These are phyloP conservation scores for Sinhomidia bicolor DNA, from an alignment of 2,888 invertebrate genomes.

Conservation along the genomic window DNA sequence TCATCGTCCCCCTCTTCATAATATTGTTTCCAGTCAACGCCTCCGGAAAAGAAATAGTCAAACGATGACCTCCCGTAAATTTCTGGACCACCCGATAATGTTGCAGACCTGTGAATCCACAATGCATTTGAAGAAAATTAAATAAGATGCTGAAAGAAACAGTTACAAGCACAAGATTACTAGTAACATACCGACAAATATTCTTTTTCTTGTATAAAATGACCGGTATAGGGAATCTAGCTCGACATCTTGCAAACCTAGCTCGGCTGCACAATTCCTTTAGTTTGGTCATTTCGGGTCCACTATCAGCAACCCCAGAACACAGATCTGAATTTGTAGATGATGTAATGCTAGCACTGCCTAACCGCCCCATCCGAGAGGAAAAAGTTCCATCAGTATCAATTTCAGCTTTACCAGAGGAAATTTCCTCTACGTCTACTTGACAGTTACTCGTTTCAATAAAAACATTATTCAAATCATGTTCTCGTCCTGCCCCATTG, in stretches of 20 bases:
- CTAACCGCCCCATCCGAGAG: background rate
- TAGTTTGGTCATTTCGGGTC: slow-evolving; percentile 84
- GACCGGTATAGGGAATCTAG: slow-evolving; percentile 89
- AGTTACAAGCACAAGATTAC: too few relatives aligned
- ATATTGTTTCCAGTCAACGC: slow-evolving; percentile 72
- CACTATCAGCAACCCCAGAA: slow-evolving; percentile 58
- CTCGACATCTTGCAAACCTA: slow-evolving; percentile 88
- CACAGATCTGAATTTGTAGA: slow-evolving; percentile 59
- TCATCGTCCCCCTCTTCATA: slow-evolving; percentile 79
- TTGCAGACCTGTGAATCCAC: slow-evolving; percentile 85
- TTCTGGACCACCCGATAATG: slow-evolving; percentile 88
- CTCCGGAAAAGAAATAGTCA: slow-evolving; percentile 84
- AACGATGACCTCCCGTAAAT: slow-evolving; percentile 87
- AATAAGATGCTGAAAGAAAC: background rate
- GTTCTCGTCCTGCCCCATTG: background rate
- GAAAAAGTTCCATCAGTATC: background rate
- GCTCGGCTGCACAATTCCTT: slow-evolving; percentile 87
- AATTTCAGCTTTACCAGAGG: background rate
- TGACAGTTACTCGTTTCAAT: slow-evolving; percentile 58
- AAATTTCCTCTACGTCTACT: slow-evolving; percentile 20
- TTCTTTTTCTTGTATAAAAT: slow-evolving; percentile 89
- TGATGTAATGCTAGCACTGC: slow-evolving; percentile 37
- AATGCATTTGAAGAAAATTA: slow-evolving; percentile 79
- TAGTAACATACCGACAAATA: slow-evolving; percentile 84
- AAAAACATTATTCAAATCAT: slow-evolving; percentile 50